These are phyloP conservation scores for Scalopus aquaticus DNA, from an alignment of 2,113 vertebrate genomes.

Conservation along the genomic window DNA sequence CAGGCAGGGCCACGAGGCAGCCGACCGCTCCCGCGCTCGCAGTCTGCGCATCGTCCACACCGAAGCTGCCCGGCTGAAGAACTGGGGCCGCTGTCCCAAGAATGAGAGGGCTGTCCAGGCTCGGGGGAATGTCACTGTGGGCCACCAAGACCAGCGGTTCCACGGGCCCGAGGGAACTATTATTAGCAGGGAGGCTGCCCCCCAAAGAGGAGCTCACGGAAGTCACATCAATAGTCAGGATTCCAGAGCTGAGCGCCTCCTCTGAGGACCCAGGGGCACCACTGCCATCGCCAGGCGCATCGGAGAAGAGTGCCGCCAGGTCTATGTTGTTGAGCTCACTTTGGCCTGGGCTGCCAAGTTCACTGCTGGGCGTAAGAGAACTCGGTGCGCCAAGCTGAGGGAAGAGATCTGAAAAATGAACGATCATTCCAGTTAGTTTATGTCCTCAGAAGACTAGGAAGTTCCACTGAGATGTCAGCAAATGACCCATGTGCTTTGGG, in stretches of 20 bases:
- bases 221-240: conserved; percentile 93
- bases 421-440: neutral
- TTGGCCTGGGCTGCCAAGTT: conserved; percentile 90
- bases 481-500: neutral
- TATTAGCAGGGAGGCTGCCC: conserved; percentile 79
- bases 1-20: conserved; percentile 87
- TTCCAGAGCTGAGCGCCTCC: conserved; percentile 91
- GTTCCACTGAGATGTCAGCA: neutral
- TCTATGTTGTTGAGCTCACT: conserved; percentile 92
- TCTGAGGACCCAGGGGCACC: conserved; percentile 87
- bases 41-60: conserved; percentile 91
- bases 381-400: conserved; percentile 91
- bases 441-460: neutral
- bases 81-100: conserved; percentile 85
- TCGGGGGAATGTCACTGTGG: conserved; percentile 86
- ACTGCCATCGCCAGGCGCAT: conserved; percentile 84
- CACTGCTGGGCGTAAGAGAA: conserved; percentile 93
- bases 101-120: conserved; percentile 89
- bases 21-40: conserved; percentile 92
- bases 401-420: conserved; percentile 88
- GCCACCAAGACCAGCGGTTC: conserved; percentile 94
- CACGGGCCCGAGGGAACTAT: conserved; percentile 86
- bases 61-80: conserved; percentile 90
- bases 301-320: conserved; percentile 94
- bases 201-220: conserved; percentile 88